phyloP scores from a whole-genome alignment of 2,797 vertebrate species.

The Aldrovandia affinis region DNA sequence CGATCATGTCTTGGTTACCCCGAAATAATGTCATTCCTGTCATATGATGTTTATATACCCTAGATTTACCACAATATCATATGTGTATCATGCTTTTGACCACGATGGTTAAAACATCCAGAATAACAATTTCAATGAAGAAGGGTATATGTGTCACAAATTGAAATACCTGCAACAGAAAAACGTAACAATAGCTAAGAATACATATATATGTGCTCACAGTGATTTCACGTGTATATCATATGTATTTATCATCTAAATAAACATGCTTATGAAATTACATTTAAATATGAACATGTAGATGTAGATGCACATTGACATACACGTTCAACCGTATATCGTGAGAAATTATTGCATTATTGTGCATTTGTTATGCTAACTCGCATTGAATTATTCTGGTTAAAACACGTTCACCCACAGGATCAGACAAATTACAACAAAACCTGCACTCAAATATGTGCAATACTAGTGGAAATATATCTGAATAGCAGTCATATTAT shows the following conservation, averaged over 20 bases:
- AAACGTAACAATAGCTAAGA: background rate
- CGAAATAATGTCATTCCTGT: background rate
- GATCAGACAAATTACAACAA: background rate
- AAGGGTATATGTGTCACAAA: background rate
- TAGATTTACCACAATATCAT: background rate
- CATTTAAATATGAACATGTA: background rate
- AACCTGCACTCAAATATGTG: background rate
- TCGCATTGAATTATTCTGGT: background rate
- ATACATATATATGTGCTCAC: background rate
- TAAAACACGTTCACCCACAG: background rate
- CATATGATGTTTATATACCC: background rate
- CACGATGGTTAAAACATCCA: background rate
- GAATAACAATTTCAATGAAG: background rate
- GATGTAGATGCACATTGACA: background rate
- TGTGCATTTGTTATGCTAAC: background rate
- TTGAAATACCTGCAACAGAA: background rate
- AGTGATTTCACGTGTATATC: background rate
- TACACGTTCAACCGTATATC: background rate
- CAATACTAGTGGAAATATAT: conserved; percentile 2
- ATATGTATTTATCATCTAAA: background rate
- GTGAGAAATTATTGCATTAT: background rate
- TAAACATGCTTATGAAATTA: background rate
- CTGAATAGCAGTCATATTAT: conserved; percentile 1
- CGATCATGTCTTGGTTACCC: background rate
- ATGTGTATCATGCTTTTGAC: background rate